Percentiles rank a stretch among this genome's conserved stretches.
Conservation (phyloP, 2,888 invertebrate genomes). For the Ceraclea dissimilis region DNA sequence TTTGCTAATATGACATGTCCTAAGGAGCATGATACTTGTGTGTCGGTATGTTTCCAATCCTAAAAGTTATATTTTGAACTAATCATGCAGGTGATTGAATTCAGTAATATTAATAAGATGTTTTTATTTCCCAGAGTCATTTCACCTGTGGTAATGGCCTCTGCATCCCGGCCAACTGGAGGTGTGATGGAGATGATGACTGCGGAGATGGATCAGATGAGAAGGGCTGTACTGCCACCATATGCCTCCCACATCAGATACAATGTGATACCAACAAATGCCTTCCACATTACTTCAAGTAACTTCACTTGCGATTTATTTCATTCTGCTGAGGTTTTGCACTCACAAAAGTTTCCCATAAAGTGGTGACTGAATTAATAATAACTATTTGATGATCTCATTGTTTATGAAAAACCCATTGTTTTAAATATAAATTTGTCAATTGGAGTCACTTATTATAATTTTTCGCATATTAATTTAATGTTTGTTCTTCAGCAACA, state of each 20-base stretch:
- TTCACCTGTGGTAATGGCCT: slow-evolving; percentile 66
- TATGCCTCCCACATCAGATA: slow-evolving; percentile 50
- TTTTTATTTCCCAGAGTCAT: slow-evolving; percentile 40
- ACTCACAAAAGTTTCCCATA: not conserved
- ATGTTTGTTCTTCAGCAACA: too few species aligned
- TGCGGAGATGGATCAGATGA: slow-evolving; percentile 70
- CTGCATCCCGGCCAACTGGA: slow-evolving; percentile 61
- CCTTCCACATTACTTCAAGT: slow-evolving; percentile 51
- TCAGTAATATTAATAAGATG: too few species aligned
- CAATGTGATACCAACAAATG: slow-evolving; percentile 55
- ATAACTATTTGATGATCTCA: too few species aligned
- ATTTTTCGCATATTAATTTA: too few species aligned
- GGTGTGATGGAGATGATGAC: slow-evolving; percentile 70
- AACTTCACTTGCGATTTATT: slow-evolving; percentile 25
- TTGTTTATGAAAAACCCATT: too few species aligned
- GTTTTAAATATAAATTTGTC: too few species aligned
- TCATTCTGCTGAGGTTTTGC: too few species aligned
- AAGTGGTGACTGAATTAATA: too few species aligned
- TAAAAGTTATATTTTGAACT: not conserved
- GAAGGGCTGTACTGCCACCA: slow-evolving; percentile 45
- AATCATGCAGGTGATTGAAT: too few species aligned
- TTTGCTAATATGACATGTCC: slow-evolving; percentile 64
- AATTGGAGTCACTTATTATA: too few species aligned
- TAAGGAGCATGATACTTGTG: slow-evolving; percentile 51
- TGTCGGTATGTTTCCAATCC: slow-evolving; percentile 39